A percentile compares a stretch with the other conserved stretches of the same genome.
phyloP scores from a whole-genome alignment of 2,888 invertebrate genomes.

The Halictus quadricinctus region DNA sequence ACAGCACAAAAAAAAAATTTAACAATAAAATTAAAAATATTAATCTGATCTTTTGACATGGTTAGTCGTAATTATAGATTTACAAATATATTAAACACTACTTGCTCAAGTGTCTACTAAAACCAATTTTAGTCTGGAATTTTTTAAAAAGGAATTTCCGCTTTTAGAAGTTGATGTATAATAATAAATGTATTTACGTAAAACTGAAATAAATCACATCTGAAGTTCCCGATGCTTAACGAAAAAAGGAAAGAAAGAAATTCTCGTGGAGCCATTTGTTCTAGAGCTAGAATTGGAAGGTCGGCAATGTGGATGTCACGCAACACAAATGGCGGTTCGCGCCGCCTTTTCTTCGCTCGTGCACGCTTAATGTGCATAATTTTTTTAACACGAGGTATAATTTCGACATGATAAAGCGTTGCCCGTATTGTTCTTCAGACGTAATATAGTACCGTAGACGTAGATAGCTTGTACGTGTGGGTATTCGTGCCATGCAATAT shows the following conservation, averaged over 20 bases:
- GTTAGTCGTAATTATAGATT: too few species aligned
- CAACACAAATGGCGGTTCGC: not conserved
- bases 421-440: not conserved
- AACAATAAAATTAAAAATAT: too few species aligned
- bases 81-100: not conserved
- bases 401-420: not conserved
- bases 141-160: not conserved
- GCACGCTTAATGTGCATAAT: slow-evolving; percentile 27
- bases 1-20: not conserved
- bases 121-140: not conserved
- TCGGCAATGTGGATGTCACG: slow-evolving; percentile 24
- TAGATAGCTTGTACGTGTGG: not conserved
- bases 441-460: not conserved
- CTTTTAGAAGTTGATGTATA: not conserved
- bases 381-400: slow-evolving; percentile 5
- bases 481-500: not conserved
- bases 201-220: not conserved
- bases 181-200: not conserved
- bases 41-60: too few species aligned
- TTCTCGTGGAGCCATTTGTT: slow-evolving; percentile 5
- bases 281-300: slow-evolving; percentile 39
- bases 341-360: slow-evolving; percentile 23
- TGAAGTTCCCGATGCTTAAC: not conserved
- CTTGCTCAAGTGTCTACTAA: not conserved
- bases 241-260: not conserved